Evolutionary conservation across 2,113 vertebrate species (phyloP), one percentile per base, ranked within the genome.

Genomic region (Pogonocichla stellata): DNA sequence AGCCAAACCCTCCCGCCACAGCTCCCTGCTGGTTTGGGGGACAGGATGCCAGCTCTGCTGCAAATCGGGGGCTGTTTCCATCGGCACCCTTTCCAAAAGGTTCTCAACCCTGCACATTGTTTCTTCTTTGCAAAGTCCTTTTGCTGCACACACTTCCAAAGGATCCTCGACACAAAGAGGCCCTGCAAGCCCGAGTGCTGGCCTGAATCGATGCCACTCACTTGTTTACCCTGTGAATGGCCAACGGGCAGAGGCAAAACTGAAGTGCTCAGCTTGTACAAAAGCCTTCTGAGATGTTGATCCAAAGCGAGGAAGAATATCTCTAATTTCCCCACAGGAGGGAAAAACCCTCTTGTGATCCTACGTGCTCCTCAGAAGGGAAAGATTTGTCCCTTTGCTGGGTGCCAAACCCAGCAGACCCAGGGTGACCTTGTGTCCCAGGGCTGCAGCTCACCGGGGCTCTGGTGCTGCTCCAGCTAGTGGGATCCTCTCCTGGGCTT

Each of bases 121-220:
- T 45, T 29, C 11, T 9, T 10, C 33, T 77, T 23, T 10, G 10
- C 1, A 15, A 70, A 57, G 10, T 12, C n/a, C 8, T 5, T 51
- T 18, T 12, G 29, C 38, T 70, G 7, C 10, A 1, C 2, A 0
- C 1, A 5, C 28, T n/a, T 40, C 23, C 36, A 14, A 29, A 48
- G 16, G 42, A 15, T 6, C 40, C 12, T 24, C 0, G 0, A 15
- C 13, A 10, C 1, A 1, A 12, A 36, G 60, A 13, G 25, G 1
- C 24, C 4, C 3, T 5, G 16, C 19, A 4, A 2, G 26, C 8
- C n/a, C 2, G 5, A 36, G 0, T 29, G 60, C 12, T 14, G 62
- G 4, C 5, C 13, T 0, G 1, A 25, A 5, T 5, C 1, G 10
- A 6, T 1, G 9, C 14, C 4, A 2, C 53, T 64, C 31, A 2